A percentile compares a stretch with the other conserved stretches of the same genome.
Evolutionary conservation across 2,797 vertebrate species (phyloP).

Genomic region (Pogonophryne albipinna): DNA sequence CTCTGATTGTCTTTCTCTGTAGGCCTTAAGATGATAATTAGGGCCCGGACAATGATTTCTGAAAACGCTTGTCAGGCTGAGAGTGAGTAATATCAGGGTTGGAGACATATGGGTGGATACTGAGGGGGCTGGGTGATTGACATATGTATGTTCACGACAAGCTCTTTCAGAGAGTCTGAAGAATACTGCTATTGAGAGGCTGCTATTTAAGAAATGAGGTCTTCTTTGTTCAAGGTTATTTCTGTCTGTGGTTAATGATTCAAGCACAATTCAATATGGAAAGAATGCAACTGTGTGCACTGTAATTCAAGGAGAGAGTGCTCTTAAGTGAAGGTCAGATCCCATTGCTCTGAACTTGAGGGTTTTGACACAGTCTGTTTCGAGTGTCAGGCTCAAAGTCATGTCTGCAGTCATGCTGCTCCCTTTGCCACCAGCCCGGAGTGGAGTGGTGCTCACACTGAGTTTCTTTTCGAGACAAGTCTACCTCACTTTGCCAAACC

Average conservation of each 20-base stretch:
- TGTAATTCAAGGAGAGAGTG: slow-evolving; percentile 24
- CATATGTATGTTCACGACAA: slow-evolving; percentile 64
- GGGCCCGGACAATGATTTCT: slow-evolving; percentile 58
- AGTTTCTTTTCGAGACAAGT: slow-evolving; percentile 41
- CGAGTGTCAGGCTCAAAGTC: slow-evolving; percentile 33
- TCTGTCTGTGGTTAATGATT: slow-evolving; percentile 52
- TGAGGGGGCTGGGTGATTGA: slow-evolving; percentile 68
- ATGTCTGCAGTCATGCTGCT: slow-evolving; percentile 35
- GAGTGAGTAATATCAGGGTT: slow-evolving; percentile 78
- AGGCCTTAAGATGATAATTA: slow-evolving; percentile 59
- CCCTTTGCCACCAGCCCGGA: neutral
- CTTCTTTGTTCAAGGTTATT: slow-evolving; percentile 59
- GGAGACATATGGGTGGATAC: slow-evolving; percentile 69
- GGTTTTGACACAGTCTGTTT: slow-evolving; percentile 42
- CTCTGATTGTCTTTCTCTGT: slow-evolving; percentile 64
- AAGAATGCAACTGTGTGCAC: neutral
- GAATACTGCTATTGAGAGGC: slow-evolving; percentile 42
- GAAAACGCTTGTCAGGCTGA: slow-evolving; percentile 63
- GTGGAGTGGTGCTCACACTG: slow-evolving; percentile 32
- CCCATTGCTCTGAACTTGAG: slow-evolving; percentile 27
- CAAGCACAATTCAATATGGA: slow-evolving; percentile 11
- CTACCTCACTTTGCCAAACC: slow-evolving; percentile 38
- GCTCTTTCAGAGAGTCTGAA: slow-evolving; percentile 52
- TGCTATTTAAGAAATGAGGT: slow-evolving; percentile 47
- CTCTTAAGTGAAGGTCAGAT: slow-evolving; percentile 58